phyloP scores from a whole-genome alignment of 2,888 invertebrate species.

The Sinotaia quadrata region DNA sequence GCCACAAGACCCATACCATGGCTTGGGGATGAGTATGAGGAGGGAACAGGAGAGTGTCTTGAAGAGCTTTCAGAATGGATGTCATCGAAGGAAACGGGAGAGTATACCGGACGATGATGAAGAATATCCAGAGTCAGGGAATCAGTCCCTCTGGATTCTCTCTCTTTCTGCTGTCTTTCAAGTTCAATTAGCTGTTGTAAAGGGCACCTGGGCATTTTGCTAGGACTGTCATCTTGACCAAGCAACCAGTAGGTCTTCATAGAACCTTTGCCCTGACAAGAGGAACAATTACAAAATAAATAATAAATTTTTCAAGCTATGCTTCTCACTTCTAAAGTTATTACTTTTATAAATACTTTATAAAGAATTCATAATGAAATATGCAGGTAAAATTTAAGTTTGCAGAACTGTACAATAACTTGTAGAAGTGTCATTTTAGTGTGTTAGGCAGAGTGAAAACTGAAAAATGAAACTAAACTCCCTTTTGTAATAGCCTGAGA shows the following conservation, averaged over 20 bases:
- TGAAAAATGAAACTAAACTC: no score
- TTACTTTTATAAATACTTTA: no score
- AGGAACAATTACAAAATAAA: not conserved
- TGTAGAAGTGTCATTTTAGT: no score
- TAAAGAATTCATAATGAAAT: no score
- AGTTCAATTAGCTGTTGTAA: conserved; percentile 48
- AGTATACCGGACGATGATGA: conserved; percentile 38
- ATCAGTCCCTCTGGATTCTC: conserved; percentile 15
- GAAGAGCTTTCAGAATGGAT: conserved; percentile 19
- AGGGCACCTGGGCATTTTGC: conserved; percentile 42
- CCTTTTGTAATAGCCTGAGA: no score
- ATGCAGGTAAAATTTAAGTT: no score
- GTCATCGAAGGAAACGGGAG: conserved; percentile 60
- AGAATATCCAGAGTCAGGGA: conserved; percentile 5
- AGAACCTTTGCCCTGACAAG: conserved; percentile 59
- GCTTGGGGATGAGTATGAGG: not conserved
- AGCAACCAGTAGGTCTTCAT: conserved; percentile 65
- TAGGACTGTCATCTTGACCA: conserved; percentile 36
- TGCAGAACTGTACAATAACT: no score
- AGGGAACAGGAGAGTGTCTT: not conserved
- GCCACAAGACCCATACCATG: not conserved
- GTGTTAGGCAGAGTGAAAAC: no score
- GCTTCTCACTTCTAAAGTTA: not conserved
- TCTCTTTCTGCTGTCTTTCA: conserved; percentile 31
- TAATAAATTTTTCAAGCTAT: not conserved